Percentiles rank a stretch among this genome's conserved stretches.
Conservation (phyloP, 2,888 invertebrate genomes). For the Volucella inflata region DNA sequence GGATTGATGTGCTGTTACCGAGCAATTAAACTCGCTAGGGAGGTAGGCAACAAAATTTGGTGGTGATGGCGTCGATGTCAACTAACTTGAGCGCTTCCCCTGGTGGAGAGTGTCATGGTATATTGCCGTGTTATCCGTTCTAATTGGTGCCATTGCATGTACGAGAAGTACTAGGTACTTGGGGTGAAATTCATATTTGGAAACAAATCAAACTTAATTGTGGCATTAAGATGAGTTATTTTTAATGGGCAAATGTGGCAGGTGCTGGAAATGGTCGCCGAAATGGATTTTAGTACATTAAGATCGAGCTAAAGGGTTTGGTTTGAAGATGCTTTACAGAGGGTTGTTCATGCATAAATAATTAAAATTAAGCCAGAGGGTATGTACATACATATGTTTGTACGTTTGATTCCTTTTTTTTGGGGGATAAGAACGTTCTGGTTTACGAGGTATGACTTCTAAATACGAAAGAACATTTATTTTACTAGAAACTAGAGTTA, state of each 20-base stretch:
- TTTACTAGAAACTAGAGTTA: too few relatives aligned
- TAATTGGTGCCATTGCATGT: slow-evolving; percentile 59
- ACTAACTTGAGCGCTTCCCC: slow-evolving; percentile 19
- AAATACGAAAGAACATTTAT: too few relatives aligned
- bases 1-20: slow-evolving; percentile 71
- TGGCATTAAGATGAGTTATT: slow-evolving; percentile 75
- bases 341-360: slow-evolving; percentile 50
- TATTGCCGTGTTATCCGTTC: slow-evolving; percentile 58
- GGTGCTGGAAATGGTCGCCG: slow-evolving; percentile 65
- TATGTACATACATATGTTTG: too few relatives aligned
- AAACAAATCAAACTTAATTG: slow-evolving; percentile 75
- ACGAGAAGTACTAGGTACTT: background rate
- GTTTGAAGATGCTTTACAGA: background rate
- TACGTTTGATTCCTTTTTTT: too few relatives aligned
- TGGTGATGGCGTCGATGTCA: background rate
- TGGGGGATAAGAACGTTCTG: too few relatives aligned
- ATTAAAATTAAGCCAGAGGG: slow-evolving; percentile 21
- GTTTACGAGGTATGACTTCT: too few relatives aligned
- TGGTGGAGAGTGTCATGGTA: slow-evolving; percentile 11
- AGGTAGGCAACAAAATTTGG: background rate
- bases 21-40: slow-evolving; percentile 56
- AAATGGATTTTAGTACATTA: slow-evolving; percentile 45
- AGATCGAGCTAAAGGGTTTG: background rate
- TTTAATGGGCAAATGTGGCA: slow-evolving; percentile 70
- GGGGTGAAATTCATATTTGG: slow-evolving; percentile 65